Evolutionary conservation across 64 coral and sea anemone species (phyloP).

Genomic region (Stichodactyla helianthus): DNA sequence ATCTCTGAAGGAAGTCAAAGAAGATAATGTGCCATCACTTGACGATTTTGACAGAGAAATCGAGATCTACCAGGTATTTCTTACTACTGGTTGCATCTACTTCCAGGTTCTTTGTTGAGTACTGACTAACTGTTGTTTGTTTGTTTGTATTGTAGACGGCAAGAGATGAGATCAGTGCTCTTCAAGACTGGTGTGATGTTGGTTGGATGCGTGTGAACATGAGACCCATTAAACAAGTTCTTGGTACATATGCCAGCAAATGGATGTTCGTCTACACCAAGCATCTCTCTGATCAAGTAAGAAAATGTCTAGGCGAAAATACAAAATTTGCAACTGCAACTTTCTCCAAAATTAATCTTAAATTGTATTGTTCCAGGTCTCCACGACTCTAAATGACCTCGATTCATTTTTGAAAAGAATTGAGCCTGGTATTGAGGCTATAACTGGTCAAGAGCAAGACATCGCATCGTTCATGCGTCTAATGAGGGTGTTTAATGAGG

Average conservation of each 20-base stretch:
- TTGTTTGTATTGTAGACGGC: slow-evolving; percentile 54
- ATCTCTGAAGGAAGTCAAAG: slow-evolving; percentile 56
- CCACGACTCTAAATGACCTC: slow-evolving; percentile 91
- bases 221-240: slow-evolving; percentile 91
- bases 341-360: no score
- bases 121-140: no score
- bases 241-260: slow-evolving; percentile 93
- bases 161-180: slow-evolving; percentile 80
- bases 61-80: slow-evolving; percentile 82
- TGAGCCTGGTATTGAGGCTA: slow-evolving; percentile 97
- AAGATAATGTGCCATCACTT: slow-evolving; percentile 77
- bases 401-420: slow-evolving; percentile 97
- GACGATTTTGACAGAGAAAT: slow-evolving; percentile 99
- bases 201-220: slow-evolving; percentile 97
- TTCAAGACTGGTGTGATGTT: slow-evolving; percentile 93
- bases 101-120: no score
- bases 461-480: slow-evolving; percentile 94
- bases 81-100: not conserved
- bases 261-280: slow-evolving; percentile 99
- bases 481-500: slow-evolving; percentile 99
- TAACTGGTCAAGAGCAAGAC: slow-evolving; percentile 92
- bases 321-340: no score
- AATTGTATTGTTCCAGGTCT: slow-evolving; percentile 52
- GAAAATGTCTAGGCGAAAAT: not conserved
- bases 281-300: slow-evolving; percentile 91